phyloP scores from a whole-genome alignment of 2,113 vertebrate species.

The Mesoclemmys tuberculata region DNA sequence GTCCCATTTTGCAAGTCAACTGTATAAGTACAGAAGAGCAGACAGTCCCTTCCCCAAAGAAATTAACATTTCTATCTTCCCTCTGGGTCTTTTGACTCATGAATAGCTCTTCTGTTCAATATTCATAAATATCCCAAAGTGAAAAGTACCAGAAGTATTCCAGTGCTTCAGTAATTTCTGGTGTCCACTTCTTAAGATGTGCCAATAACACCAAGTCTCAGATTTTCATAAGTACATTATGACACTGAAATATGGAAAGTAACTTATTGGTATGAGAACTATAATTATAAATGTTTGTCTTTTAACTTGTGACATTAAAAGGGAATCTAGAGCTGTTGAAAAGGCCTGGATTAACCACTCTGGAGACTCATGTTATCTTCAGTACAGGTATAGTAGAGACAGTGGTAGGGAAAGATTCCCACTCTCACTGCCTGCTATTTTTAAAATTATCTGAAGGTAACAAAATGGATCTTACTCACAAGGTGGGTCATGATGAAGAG shows the following conservation, averaged over 20 bases:
- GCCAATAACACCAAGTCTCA: no score
- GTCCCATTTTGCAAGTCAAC: not conserved
- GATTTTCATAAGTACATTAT: no score
- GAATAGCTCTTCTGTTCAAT: no score
- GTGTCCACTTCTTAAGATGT: not conserved
- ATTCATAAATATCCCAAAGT: no score
- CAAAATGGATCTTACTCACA: not conserved
- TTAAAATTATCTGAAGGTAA: not conserved
- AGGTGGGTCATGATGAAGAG: not conserved
- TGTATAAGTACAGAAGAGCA: not conserved
- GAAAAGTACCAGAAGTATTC: not conserved
- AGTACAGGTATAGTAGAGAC: not conserved
- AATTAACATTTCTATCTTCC: no score
- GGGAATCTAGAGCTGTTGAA: not conserved
- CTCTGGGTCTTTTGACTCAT: no score
- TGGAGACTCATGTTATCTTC: not conserved
- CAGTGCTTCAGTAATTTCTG: not conserved
- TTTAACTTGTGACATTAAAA: not conserved
- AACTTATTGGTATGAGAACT: no score
- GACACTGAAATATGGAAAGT: no score
- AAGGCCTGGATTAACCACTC: not conserved
- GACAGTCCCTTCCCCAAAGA: not conserved
- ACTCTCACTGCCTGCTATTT: not conserved
- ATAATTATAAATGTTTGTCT: no score
- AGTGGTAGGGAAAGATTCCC: not conserved